Percentiles rank a stretch among this genome's conserved stretches.
phyloP scores from a whole-genome alignment of 2,888 invertebrate species.

The Drosophila macrospina region DNA sequence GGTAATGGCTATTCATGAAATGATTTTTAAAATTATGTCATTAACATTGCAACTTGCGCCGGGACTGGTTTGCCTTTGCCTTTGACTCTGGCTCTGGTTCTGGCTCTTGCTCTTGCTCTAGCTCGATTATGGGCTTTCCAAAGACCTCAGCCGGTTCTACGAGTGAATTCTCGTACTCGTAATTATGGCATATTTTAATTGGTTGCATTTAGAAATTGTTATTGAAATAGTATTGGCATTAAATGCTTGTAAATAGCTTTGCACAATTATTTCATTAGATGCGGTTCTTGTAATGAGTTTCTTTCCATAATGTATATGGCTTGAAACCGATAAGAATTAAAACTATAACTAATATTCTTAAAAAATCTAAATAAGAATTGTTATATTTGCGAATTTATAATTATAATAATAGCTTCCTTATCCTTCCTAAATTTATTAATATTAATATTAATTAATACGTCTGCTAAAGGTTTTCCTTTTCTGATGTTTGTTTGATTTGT shows the following conservation, averaged over 20 bases:
- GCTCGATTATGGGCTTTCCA: conserved; percentile 9
- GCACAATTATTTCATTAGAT: conserved; percentile 73
- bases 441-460: no score
- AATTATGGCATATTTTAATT: conserved; percentile 79
- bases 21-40: conserved; percentile 75
- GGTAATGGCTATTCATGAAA: conserved; percentile 69
- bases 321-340: neutral
- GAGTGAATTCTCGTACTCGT: conserved; percentile 33
- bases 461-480: no score
- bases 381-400: neutral
- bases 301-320: conserved; percentile 4
- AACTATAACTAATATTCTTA: neutral
- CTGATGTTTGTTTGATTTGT: no score
- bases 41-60: conserved; percentile 74
- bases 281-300: conserved; percentile 15
- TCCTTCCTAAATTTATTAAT: no score
- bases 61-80: conserved; percentile 47
- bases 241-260: conserved; percentile 73
- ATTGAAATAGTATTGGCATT: conserved; percentile 71
- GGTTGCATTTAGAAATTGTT: conserved; percentile 56
- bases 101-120: neutral
- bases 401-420: no score
- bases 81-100: conserved; percentile 4
- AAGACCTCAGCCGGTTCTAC: conserved; percentile 32
- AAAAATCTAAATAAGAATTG: neutral